These are phyloP conservation scores for Conus betulinus DNA, from an alignment of 1,140 invertebrate species.

Conservation along the genomic window DNA sequence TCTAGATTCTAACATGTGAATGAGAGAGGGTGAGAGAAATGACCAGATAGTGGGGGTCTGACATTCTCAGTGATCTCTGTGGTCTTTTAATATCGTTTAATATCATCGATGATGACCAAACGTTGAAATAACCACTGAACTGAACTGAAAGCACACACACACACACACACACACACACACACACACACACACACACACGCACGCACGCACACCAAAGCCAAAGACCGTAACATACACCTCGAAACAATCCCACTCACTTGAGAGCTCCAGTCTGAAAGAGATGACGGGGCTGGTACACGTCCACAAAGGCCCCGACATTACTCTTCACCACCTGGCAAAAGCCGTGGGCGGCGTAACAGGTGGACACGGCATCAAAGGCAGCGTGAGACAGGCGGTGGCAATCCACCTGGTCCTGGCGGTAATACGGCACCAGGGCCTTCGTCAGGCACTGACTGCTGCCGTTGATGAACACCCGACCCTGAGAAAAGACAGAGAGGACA, in stretches of 20 bases:
- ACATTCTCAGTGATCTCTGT: too few species aligned
- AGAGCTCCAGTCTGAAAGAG: constrained; percentile 26
- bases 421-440: constrained; percentile 19
- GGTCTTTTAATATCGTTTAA: too few species aligned
- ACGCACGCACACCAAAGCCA: not conserved
- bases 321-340: constrained; percentile 34
- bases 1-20: too few species aligned
- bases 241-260: constrained; percentile 25
- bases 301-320: constrained; percentile 15
- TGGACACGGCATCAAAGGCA: constrained; percentile 27
- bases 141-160: too few species aligned
- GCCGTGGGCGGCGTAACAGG: constrained; percentile 33
- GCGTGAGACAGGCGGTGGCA: constrained; percentile 40
- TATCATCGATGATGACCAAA: too few species aligned
- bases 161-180: too few species aligned
- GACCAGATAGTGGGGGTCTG: too few species aligned
- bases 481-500: not conserved
- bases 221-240: too few species aligned
- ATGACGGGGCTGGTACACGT: constrained; percentile 27
- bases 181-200: not conserved
- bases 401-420: constrained; percentile 25
- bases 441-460: constrained; percentile 30
- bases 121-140: too few species aligned
- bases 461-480: constrained; percentile 37
- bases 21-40: too few species aligned